A percentile compares a stretch with the other conserved stretches of the same genome.
phyloP scores from a whole-genome alignment of 2,888 invertebrate genomes.

The Caenorhabditis auriculariae region DNA sequence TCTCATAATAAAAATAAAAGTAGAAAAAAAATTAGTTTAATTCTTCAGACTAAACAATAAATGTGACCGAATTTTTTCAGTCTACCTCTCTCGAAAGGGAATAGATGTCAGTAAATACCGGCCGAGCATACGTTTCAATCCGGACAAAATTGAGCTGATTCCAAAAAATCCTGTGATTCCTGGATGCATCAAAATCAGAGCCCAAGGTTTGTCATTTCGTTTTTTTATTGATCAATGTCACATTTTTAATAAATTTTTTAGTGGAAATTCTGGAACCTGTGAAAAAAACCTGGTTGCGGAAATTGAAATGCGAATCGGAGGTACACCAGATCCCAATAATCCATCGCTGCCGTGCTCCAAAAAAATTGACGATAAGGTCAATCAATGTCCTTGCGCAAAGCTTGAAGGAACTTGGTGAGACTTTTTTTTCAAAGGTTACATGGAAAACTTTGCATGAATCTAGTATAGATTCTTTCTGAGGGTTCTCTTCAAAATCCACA shows the following conservation, averaged over 20 bases:
- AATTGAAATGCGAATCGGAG: slow-evolving; percentile 61
- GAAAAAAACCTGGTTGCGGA: slow-evolving; percentile 59
- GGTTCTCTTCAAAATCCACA: too few relatives aligned
- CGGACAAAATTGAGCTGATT: slow-evolving; percentile 61
- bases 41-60: too few relatives aligned
- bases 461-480: too few relatives aligned
- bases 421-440: too few relatives aligned
- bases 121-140: slow-evolving; percentile 60
- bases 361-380: slow-evolving; percentile 62
- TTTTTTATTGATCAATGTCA: too few relatives aligned
- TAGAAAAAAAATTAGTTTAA: too few relatives aligned
- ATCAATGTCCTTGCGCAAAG: slow-evolving; percentile 62
- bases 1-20: too few relatives aligned
- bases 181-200: slow-evolving; percentile 63
- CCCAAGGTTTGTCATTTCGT: slow-evolving; percentile 49
- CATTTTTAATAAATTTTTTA: neutral
- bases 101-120: slow-evolving; percentile 61
- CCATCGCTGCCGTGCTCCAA: slow-evolving; percentile 61
- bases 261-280: too few relatives aligned
- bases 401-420: slow-evolving; percentile 61
- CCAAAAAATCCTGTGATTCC: slow-evolving; percentile 63
- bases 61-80: slow-evolving; percentile 46
- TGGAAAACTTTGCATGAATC: neutral
- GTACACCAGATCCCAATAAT: slow-evolving; percentile 61
- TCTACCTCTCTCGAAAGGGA: slow-evolving; percentile 58